phyloP scores from a whole-genome alignment of 2,113 vertebrate species.

The Sinocyclocheilus maitianheensis region DNA sequence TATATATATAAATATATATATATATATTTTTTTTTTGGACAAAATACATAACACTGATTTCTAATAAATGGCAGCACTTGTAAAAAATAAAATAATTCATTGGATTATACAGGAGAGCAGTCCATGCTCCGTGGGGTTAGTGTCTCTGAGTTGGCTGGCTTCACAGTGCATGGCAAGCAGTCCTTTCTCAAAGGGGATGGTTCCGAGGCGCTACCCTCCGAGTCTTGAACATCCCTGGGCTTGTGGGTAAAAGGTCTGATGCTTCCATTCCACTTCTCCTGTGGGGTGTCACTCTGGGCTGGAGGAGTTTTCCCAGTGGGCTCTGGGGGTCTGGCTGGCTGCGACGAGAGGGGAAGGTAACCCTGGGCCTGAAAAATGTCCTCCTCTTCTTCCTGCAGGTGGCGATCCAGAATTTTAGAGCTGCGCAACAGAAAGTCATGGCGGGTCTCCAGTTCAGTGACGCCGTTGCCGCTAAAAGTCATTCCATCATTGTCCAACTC shows the following conservation, averaged over 20 bases:
- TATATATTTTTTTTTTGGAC: slow-evolving; percentile 49
- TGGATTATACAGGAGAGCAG: slow-evolving; percentile 62
- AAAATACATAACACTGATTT: slow-evolving; percentile 76
- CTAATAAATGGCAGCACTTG: slow-evolving; percentile 74
- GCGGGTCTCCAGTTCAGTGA: slow-evolving; percentile 78
- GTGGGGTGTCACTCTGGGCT: slow-evolving; percentile 56
- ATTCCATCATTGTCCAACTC: slow-evolving; percentile 69
- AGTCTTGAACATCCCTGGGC: slow-evolving; percentile 59
- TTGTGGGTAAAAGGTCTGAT: slow-evolving; percentile 37
- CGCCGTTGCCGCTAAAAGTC: slow-evolving; percentile 83
- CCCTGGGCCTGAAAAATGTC: slow-evolving; percentile 84
- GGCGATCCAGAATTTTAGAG: slow-evolving; percentile 65
- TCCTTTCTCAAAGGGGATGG: slow-evolving; percentile 66
- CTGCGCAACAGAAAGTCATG: slow-evolving; percentile 73
- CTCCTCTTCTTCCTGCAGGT: slow-evolving; percentile 62
- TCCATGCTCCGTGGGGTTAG: slow-evolving; percentile 62
- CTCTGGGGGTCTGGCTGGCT: slow-evolving; percentile 58
- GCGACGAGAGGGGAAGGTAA: slow-evolving; percentile 75
- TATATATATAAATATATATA: slow-evolving; percentile 68
- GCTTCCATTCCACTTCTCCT: slow-evolving; percentile 36
- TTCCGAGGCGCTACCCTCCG: slow-evolving; percentile 83
- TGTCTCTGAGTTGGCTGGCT: slow-evolving; percentile 57
- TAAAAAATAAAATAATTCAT: slow-evolving; percentile 78
- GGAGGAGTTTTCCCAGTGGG: slow-evolving; percentile 45
- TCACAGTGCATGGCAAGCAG: slow-evolving; percentile 60